These are phyloP conservation scores for Oscheius sp. DNA, from an alignment of 2,888 invertebrate genomes.

Conservation along the genomic window DNA sequence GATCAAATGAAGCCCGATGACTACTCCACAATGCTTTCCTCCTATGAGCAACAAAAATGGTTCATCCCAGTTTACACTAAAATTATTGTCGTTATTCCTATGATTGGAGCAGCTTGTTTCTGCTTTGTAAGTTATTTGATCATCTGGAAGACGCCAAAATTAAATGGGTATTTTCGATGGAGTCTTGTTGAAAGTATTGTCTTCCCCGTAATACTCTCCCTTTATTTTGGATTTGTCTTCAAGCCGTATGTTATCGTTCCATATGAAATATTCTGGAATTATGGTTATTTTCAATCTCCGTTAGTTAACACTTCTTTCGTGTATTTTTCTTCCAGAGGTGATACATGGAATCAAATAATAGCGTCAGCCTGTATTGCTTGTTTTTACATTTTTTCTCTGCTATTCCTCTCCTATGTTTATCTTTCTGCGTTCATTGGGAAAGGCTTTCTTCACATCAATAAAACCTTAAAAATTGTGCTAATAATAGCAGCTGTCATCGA, in stretches of 20 bases:
- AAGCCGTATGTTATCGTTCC: not conserved
- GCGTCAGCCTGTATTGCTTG: not conserved
- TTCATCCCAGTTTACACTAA: not conserved
- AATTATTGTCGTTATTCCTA: not conserved
- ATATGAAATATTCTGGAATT: not conserved
- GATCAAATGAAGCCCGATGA: not conserved
- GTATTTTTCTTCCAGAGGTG: not conserved
- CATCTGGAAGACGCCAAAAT: not conserved
- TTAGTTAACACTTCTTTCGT: not conserved
- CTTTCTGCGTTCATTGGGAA: not conserved
- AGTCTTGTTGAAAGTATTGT: not conserved
- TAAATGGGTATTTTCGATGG: not conserved
- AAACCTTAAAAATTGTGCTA: not conserved
- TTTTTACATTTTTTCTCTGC: not conserved
- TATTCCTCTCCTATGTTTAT: not conserved
- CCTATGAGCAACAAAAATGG: not conserved
- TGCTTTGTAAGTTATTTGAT: not conserved
- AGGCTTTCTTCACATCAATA: not conserved
- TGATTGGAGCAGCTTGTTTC: not conserved
- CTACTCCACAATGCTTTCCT: not conserved
- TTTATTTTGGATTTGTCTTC: not conserved
- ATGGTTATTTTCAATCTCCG: not conserved
- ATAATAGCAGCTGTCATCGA: not conserved
- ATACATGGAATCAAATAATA: not conserved
- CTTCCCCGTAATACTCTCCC: not conserved